Base-by-base conservation (phyloP, 2,888 invertebrate species). In the Carterocephalus palaemon region DNA sequence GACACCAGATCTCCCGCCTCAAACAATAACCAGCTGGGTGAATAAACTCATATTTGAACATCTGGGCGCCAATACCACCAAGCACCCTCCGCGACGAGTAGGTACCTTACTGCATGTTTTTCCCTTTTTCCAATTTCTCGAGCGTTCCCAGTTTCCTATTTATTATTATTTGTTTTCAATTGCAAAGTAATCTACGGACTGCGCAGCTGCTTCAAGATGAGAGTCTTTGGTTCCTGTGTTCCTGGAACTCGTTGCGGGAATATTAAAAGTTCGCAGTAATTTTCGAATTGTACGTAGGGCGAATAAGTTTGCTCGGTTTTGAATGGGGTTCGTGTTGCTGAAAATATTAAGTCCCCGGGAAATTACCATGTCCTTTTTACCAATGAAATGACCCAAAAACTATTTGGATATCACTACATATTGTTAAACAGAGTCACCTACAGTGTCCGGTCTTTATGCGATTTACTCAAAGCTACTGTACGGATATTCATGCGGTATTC, bases 101-200 rank as follows among this genome's bases (percentile, higher is more conserved):
- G n/a, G n/a, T n/a, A n/a, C n/a, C n/a, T n/a, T n/a, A 49, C 49
- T 51, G 51, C 51, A 52, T 56, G 52, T 57, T 74, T 75, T 74
- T 73, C 67, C 68, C 65, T 72, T 77, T 80, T 79, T 79, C 72
- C 80, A 77, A 80, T 80, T 79, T 76, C 64, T 67, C 65, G 71
- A 66, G 64, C 70, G 69, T 67, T 71, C 70, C 68, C 68, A 67
- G 68, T 67, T 64, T 63, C 64, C 70, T 82, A 81, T 84, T 84
- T 84, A 83, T 83, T 82, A 79, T 82, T 82, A 82, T 84, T 84
- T 82, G 82, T 83, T 83, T 83, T 83, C 83, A 82, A 83, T 84
- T 81, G 82, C 80, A 75, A 79, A 82, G 79, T 78, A 83, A 83
- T 82, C 82, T 81, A 70, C 64, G 73, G 73, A 67, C 72, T 72